A percentile compares a stretch with the other conserved stretches of the same genome.
These are phyloP conservation scores for Oscheius onirici DNA, from an alignment of 2,888 invertebrate species.

Conservation along the genomic window DNA sequence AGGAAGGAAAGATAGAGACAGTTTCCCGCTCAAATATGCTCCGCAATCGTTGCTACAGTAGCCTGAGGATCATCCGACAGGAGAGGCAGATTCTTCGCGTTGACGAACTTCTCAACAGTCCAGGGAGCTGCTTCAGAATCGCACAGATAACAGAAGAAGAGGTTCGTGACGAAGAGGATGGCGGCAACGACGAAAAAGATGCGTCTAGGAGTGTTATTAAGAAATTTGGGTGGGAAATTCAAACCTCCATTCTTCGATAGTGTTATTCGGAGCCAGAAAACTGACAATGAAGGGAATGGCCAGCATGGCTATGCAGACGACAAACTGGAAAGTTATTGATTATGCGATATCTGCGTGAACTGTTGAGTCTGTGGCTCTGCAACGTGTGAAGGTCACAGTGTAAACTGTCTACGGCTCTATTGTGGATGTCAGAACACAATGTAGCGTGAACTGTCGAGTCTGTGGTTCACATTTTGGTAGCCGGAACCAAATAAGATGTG, in stretches of 20 bases:
- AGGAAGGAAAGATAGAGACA: too few species aligned
- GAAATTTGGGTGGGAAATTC: not conserved
- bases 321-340: slow-evolving; percentile 46
- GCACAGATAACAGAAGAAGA: slow-evolving; percentile 52
- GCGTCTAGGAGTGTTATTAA: not conserved
- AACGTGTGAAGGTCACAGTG: too few species aligned
- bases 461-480: too few species aligned
- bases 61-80: slow-evolving; percentile 33
- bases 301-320: slow-evolving; percentile 52
- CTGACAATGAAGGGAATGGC: slow-evolving; percentile 49
- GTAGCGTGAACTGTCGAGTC: too few species aligned
- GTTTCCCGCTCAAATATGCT: slow-evolving; percentile 6
- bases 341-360: too few species aligned
- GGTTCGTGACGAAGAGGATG: slow-evolving; percentile 44
- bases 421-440: too few species aligned
- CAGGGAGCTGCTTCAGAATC: slow-evolving; percentile 45
- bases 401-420: too few species aligned
- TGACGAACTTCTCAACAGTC: slow-evolving; percentile 30
- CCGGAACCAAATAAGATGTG: too few species aligned
- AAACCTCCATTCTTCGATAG: slow-evolving; percentile 47
- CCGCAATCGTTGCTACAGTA: slow-evolving; percentile 27
- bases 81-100: slow-evolving; percentile 26
- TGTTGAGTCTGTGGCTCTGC: too few species aligned
- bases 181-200: slow-evolving; percentile 31
- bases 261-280: slow-evolving; percentile 50